phyloP scores from a whole-genome alignment of 2,797 vertebrate species.

The Pterois miles region DNA sequence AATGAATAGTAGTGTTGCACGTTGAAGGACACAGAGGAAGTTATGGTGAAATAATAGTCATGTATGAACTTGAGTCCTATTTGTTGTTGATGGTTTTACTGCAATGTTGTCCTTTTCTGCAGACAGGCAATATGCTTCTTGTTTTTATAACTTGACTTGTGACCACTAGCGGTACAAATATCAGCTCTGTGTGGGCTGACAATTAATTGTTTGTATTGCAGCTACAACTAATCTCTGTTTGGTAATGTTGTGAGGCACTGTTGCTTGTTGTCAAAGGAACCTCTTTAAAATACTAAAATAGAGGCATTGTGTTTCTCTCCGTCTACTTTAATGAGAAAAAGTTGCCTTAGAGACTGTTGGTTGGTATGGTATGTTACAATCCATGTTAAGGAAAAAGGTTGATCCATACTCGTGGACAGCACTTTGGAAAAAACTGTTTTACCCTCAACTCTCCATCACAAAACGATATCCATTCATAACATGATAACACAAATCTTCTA shows the following conservation, averaged over 20 bases:
- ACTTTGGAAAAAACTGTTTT: neutral
- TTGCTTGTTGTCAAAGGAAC: neutral
- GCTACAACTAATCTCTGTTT: constrained; percentile 20
- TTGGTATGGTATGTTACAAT: neutral
- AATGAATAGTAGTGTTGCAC: neutral
- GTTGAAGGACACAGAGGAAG: neutral
- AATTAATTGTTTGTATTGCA: neutral
- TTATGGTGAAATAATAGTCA: neutral
- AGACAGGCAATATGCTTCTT: neutral
- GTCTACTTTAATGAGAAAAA: neutral
- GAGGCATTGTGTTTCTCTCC: neutral
- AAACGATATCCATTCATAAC: constrained; percentile 18
- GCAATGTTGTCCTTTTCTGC: neutral
- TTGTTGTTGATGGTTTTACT: neutral
- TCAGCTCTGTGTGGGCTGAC: neutral
- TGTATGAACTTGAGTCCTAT: neutral
- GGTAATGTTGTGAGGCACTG: constrained; percentile 5
- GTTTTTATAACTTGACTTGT: neutral
- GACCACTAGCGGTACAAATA: neutral
- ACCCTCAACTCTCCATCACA: neutral
- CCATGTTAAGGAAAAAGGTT: neutral
- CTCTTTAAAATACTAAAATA: neutral
- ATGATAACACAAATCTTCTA: neutral
- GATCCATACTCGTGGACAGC: neutral
- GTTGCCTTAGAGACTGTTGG: neutral